Conservation (phyloP, 2,888 invertebrate genomes). For the Cephus pulcher region DNA sequence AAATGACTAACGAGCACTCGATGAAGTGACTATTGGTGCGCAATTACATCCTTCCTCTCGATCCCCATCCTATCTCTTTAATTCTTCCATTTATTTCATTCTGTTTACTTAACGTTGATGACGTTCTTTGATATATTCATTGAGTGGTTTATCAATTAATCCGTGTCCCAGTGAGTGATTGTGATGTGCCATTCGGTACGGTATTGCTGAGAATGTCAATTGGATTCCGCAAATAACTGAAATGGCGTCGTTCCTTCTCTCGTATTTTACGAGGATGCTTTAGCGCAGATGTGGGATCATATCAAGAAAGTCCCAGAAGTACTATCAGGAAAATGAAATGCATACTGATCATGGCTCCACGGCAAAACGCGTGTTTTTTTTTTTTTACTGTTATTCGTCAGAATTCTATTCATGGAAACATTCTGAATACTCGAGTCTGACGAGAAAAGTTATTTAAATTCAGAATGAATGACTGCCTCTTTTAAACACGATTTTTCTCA, state of each 20-base stretch:
- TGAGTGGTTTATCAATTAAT: neutral
- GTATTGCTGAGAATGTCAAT: neutral
- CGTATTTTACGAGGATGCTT: neutral
- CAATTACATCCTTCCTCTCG: neutral
- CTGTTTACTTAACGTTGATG: neutral
- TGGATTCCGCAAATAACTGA: neutral
- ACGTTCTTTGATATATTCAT: neutral
- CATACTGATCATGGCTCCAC: neutral
- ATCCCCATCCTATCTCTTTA: neutral
- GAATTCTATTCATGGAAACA: neutral
- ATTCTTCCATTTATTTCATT: neutral
- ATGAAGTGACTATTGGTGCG: neutral
- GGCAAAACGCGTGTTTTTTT: neutral
- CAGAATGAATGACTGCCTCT: neutral
- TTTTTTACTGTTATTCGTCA: neutral
- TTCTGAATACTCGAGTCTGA: neutral
- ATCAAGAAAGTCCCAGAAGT: neutral
- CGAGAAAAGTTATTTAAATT: neutral
- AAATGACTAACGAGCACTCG: neutral
- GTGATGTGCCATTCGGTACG: neutral
- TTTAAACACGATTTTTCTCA: neutral
- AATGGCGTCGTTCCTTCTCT: neutral
- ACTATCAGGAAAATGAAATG: neutral
- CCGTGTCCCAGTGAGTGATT: neutral
- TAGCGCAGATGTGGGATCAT: neutral